Conservation (phyloP, 2,888 invertebrate species). For the Ormyrus pomaceus region DNA sequence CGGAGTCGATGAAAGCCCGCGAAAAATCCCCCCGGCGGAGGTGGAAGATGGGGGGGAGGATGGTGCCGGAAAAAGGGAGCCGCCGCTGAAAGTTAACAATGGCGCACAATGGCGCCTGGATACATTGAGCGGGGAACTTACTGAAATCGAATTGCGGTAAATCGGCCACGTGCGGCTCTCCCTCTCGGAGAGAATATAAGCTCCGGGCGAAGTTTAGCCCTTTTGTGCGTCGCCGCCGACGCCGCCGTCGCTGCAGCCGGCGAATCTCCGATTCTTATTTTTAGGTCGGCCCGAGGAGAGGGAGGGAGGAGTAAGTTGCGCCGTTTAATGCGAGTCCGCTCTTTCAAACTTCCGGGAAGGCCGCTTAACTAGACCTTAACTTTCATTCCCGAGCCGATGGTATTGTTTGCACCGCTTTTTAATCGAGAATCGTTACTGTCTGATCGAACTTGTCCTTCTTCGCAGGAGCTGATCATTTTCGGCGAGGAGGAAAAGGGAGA, state of each 20-base stretch:
- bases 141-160: constrained; percentile 44
- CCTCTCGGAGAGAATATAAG: constrained; percentile 8
- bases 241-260: constrained; percentile 1
- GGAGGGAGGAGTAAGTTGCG: background rate
- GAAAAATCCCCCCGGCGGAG: background rate
- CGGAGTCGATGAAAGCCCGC: constrained; percentile 25
- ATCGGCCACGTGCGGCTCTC: constrained; percentile 28
- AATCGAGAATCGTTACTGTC: too few relatives aligned
- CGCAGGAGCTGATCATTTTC: too few relatives aligned
- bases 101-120: constrained; percentile 29
- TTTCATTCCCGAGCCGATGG: background rate
- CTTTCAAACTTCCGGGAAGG: background rate
- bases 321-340: background rate
- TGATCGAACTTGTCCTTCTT: too few relatives aligned
- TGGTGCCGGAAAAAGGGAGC: constrained; percentile 24
- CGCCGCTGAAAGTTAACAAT: constrained; percentile 47
- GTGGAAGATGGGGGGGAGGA: background rate
- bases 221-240: background rate
- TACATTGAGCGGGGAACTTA: constrained; percentile 33
- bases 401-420: too few relatives aligned
- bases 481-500: too few relatives aligned
- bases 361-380: too few relatives aligned
- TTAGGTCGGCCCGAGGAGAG: background rate
- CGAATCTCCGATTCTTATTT: constrained; percentile 14
- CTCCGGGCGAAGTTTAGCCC: constrained; percentile 11